A percentile compares a stretch with the other conserved stretches of the same genome.
Conservation (phyloP, 2,888 invertebrate species). For the Morpho deidamia region DNA sequence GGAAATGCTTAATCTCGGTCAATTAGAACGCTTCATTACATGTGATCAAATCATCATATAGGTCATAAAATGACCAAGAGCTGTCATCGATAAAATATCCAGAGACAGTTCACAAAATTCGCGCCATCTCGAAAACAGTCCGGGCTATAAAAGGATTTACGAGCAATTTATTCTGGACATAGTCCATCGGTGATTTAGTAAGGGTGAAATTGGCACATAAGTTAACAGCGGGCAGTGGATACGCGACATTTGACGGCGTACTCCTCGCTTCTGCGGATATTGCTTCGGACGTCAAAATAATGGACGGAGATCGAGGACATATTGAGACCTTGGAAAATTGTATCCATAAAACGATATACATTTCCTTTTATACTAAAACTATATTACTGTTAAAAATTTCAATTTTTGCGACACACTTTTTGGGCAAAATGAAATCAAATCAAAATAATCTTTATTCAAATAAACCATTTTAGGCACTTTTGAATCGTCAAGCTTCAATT, state of each 20-base stretch:
- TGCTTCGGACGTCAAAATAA: constrained; percentile 5
- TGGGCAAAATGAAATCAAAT: too few species aligned
- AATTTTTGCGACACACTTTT: too few species aligned
- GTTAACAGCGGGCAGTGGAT: constrained; percentile 45
- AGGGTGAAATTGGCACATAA: constrained; percentile 51
- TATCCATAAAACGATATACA: too few species aligned
- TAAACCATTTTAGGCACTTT: too few species aligned
- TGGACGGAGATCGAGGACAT: constrained; percentile 1
- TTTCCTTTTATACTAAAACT: too few species aligned
- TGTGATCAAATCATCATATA: too few species aligned
- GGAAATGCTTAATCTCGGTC: too few species aligned
- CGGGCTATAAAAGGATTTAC: constrained; percentile 33
- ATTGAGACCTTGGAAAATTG: background rate
- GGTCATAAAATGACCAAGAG: too few species aligned
- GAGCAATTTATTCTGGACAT: constrained; percentile 37
- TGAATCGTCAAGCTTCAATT: too few species aligned
- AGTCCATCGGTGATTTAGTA: constrained; percentile 54
- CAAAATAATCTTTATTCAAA: too few species aligned
- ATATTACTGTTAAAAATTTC: too few species aligned
- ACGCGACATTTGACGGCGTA: constrained; percentile 20
- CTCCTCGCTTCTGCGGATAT: constrained; percentile 10
- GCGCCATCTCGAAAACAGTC: constrained; percentile 22
- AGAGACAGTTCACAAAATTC: constrained; percentile 18
- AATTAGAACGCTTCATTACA: too few species aligned
- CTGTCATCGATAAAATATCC: background rate